Base-by-base conservation (phyloP, 2,113 vertebrate genomes). In the Picathartes gymnocephalus region DNA sequence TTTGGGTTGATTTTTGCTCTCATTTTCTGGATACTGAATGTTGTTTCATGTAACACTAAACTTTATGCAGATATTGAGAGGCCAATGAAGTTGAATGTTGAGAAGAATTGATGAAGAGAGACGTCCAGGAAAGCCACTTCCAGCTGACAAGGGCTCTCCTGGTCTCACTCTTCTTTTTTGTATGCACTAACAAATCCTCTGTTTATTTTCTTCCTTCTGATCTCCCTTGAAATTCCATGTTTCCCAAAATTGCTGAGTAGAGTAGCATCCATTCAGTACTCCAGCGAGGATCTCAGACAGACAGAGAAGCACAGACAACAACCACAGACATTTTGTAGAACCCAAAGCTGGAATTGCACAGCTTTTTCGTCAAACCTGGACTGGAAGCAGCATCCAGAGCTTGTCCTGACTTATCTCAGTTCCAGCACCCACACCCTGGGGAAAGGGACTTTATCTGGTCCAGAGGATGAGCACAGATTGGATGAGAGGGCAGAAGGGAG, bases 291-390 rank as follows among this genome's bases (percentile, higher is more conserved):
- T 40, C n/a, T 83, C 27, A 40, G 48, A 23, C 51, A 77, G n/a
- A 17, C 5, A 4, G 2, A 68, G 48, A 25, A 8, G 20, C 70
- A 48, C 13, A 47, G 24, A 30, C 6, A 61, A 5, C 11, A 10
- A 30, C 27, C 18, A 9, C 6, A 54, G 42, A 37, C 6, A 17
- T 47, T 42, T 66, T 54, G 2, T 13, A 25, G 25, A 25, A 37
- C 7, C 7, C 74, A 33, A 33, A 4, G 0, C 4, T 2, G 0
- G 22, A 50, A 7, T 22, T 53, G 4, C 14, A 19, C 0, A 0
- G 16, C 4, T 53, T 84, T 78, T 81, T n/a, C 40, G 28, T 31
- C 1, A 2, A 35, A 7, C 3, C 6, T 12, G 24, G 21, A 12
- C 27, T 13, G 11, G 9, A 0, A 19, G 7, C 2, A 66, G 13